A percentile compares a stretch with the other conserved stretches of the same genome.
Conservation (phyloP, 2,797 vertebrate genomes). For the Sibirionetta formosa region DNA sequence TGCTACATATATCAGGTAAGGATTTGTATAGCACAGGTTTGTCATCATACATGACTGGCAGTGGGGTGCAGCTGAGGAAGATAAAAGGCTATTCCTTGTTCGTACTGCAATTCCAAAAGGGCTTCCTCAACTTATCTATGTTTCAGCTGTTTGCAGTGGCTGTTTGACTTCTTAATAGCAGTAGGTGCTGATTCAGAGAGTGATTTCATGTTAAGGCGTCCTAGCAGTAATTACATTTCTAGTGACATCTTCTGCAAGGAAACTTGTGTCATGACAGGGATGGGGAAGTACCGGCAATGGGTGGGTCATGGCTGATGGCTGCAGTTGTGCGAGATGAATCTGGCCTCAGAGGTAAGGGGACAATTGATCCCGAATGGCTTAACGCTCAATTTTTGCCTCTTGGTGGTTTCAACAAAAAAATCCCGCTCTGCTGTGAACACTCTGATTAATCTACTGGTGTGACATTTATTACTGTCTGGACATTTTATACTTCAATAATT, state of each 20-base stretch:
- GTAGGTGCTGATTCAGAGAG: neutral
- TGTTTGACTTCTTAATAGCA: constrained; percentile 4
- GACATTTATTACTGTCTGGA: neutral
- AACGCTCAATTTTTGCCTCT: neutral
- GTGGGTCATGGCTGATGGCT: neutral
- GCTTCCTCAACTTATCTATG: neutral
- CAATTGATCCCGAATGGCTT: neutral
- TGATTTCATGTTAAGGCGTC: constrained; percentile 31
- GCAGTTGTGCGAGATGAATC: neutral
- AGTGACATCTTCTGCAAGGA: constrained; percentile 37
- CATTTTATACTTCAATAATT: neutral
- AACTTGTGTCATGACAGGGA: neutral
- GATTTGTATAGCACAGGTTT: neutral
- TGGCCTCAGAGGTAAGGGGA: neutral
- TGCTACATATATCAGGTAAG: neutral
- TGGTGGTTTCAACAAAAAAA: neutral
- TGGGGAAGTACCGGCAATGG: neutral
- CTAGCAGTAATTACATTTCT: constrained; percentile 32
- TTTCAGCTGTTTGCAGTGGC: neutral
- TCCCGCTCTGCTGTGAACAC: neutral
- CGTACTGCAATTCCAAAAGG: neutral
- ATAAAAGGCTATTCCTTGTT: neutral
- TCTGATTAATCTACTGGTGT: neutral
- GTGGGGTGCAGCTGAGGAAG: neutral
- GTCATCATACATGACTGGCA: accelerated